phyloP scores from a whole-genome alignment of 1,140 invertebrate species.

The Anastatus disparis region DNA sequence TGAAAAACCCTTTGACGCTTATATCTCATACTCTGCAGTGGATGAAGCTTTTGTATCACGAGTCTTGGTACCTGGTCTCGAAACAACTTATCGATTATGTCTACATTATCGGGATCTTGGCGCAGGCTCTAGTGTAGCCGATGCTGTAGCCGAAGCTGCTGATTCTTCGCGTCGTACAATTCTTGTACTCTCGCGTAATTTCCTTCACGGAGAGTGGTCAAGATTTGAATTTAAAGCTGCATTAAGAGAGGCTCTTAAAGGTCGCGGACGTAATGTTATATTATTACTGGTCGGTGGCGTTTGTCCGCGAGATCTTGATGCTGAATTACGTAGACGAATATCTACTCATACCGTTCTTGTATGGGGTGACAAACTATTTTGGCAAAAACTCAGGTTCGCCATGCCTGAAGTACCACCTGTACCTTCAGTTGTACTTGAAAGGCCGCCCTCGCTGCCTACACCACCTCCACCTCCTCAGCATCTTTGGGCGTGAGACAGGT shows the following conservation, averaged over 20 bases:
- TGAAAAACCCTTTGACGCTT: slow-evolving; percentile 89
- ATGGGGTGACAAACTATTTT: slow-evolving; percentile 93
- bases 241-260: slow-evolving; percentile 89
- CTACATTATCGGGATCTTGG: slow-evolving; percentile 88
- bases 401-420: slow-evolving; percentile 78
- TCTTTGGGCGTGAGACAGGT: slow-evolving; percentile 36
- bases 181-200: slow-evolving; percentile 90
- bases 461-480: slow-evolving; percentile 52
- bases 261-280: slow-evolving; percentile 82
- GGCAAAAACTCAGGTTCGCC: slow-evolving; percentile 92
- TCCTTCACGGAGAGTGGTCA: slow-evolving; percentile 93
- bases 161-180: slow-evolving; percentile 90
- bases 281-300: slow-evolving; percentile 87
- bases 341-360: slow-evolving; percentile 90
- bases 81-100: slow-evolving; percentile 83
- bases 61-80: slow-evolving; percentile 83
- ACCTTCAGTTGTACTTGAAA: slow-evolving; percentile 69
- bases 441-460: slow-evolving; percentile 69
- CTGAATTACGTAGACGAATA: slow-evolving; percentile 88
- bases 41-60: slow-evolving; percentile 90
- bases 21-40: slow-evolving; percentile 90
- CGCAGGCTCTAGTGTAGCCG: slow-evolving; percentile 80
- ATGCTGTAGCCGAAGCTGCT: slow-evolving; percentile 90
- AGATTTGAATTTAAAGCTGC: slow-evolving; percentile 93
- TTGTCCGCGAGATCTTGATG: slow-evolving; percentile 85